Conservation (phyloP, 1,140 invertebrate species). For the Drosophila tristis region DNA sequence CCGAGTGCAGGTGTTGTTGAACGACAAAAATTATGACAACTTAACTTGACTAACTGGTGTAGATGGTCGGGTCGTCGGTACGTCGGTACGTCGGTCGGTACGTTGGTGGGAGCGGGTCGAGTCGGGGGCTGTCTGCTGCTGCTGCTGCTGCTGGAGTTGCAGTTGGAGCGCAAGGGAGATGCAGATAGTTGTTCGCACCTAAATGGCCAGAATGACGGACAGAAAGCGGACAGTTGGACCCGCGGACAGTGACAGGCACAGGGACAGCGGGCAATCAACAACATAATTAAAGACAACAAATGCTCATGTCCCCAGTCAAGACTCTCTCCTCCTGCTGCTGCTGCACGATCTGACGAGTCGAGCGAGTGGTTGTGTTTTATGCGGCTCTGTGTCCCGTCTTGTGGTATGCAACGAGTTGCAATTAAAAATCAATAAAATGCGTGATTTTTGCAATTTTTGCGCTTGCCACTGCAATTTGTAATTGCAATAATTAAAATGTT, state of each 20-base stretch:
- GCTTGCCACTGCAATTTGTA: slow-evolving; percentile 74
- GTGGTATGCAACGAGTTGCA: slow-evolving; percentile 80
- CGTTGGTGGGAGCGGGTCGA: not conserved
- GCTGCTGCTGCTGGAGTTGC: no score
- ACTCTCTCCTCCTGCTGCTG: slow-evolving; percentile 4
- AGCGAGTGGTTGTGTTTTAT: slow-evolving; percentile 19
- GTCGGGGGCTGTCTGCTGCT: slow-evolving; percentile 1
- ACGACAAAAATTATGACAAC: slow-evolving; percentile 82
- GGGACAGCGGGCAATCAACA: slow-evolving; percentile 66
- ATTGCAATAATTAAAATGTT: slow-evolving; percentile 81
- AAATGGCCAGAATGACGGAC: slow-evolving; percentile 62
- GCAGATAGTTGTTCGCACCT: slow-evolving; percentile 54
- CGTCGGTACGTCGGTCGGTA: not conserved
- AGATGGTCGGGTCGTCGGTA: not conserved
- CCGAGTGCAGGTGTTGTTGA: slow-evolving; percentile 52
- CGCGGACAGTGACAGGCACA: slow-evolving; percentile 27
- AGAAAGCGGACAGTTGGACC: slow-evolving; percentile 22
- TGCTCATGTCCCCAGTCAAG: slow-evolving; percentile 56
- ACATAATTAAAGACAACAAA: slow-evolving; percentile 82
- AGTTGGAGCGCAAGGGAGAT: slow-evolving; percentile 19
- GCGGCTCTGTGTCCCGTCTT: no score
- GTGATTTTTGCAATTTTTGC: slow-evolving; percentile 81
- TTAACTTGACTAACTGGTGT: slow-evolving; percentile 81
- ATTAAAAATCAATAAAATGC: slow-evolving; percentile 83
- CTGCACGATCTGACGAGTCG: slow-evolving; percentile 22